Base-by-base conservation (phyloP, 2,113 vertebrate genomes). In the Hippolais icterina region DNA sequence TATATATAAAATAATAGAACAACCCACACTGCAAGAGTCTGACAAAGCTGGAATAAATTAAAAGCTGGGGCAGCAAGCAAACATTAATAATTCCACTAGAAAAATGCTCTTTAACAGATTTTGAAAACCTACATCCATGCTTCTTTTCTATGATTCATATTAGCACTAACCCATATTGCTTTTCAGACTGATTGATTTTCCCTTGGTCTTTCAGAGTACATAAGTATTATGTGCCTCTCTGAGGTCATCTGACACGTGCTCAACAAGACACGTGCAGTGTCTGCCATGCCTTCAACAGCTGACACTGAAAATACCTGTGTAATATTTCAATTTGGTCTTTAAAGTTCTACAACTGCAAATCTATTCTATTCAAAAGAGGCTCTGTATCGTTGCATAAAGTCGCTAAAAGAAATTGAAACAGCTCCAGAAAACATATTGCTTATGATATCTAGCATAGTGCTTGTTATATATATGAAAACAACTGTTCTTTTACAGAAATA, bases 31-130 rank as follows among this genome's bases (percentile, higher is more conserved):
- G 71, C 27, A 64, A 68, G 47, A 83, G 44, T 90, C 83, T 86
- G 68, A 66, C 75, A 93, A 93, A 93, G 25, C 33, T 65, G 49
- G 39, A 87, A 89, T 91, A 89, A 93, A 92, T 87, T 78, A 77
- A 87, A 89, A 80, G 54, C 59, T 37, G 69, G 18, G 83, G 29
- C 9, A 75, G 75, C 5, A 83, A 44, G 37, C 18, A 80, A 81
- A 37, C 2, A 5, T 83, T 70, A 93, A 54, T 57, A 39, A 78
- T 25, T 52, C 50, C n/a, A 50, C 28, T 23, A 65, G 54, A 54
- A 91, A 95, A 80, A 61, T 21, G 3, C 23, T 83, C n/a, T 69
- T 81, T 47, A 83, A 39, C 4, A 35, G 20, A 42, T 77, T 83
- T 53, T 2, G 6, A 63, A 72, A 90, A 72, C 9, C 28, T 52